These are phyloP conservation scores for Atethmia centrago DNA, from an alignment of 2,888 invertebrate species.

Conservation along the genomic window DNA sequence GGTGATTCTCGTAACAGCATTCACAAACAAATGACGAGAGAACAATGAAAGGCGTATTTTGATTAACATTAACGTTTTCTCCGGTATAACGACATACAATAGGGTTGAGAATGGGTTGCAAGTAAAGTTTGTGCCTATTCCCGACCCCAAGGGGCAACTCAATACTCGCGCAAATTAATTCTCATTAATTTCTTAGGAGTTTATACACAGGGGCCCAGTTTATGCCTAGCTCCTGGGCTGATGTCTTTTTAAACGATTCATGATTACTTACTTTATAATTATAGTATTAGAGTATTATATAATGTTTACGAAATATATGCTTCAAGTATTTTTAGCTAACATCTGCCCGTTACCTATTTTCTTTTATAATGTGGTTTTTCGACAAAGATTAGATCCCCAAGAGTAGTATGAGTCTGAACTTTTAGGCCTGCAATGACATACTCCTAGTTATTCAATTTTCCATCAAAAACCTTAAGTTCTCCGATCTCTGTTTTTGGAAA, in stretches of 20 bases:
- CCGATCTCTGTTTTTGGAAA: too few relatives aligned
- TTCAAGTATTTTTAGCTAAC: background rate
- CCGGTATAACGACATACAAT: conserved; percentile 38
- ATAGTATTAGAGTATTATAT: conserved; percentile 1
- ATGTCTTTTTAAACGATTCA: conserved; percentile 51
- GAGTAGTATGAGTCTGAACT: background rate
- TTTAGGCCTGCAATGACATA: background rate
- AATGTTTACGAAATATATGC: background rate
- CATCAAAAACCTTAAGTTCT: background rate
- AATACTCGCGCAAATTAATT: conserved; percentile 62
- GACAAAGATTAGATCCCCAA: background rate
- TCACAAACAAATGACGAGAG: conserved; percentile 49
- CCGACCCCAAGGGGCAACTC: conserved; percentile 36
- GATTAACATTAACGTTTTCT: conserved; percentile 60
- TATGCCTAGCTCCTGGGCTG: conserved; percentile 41
- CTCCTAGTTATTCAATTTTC: background rate
- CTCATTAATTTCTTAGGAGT: conserved; percentile 63
- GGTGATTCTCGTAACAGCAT: conserved; percentile 34
- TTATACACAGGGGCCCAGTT: conserved; percentile 55
- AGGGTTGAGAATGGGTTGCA: conserved; percentile 41
- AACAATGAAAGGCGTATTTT: conserved; percentile 60
- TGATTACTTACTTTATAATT: conserved; percentile 30
- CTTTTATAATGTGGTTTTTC: background rate
- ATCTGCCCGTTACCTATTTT: background rate
- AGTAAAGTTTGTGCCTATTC: conserved; percentile 45